These are phyloP conservation scores for Colletes gigas DNA, from an alignment of 1,140 invertebrate genomes.

Conservation along the genomic window DNA sequence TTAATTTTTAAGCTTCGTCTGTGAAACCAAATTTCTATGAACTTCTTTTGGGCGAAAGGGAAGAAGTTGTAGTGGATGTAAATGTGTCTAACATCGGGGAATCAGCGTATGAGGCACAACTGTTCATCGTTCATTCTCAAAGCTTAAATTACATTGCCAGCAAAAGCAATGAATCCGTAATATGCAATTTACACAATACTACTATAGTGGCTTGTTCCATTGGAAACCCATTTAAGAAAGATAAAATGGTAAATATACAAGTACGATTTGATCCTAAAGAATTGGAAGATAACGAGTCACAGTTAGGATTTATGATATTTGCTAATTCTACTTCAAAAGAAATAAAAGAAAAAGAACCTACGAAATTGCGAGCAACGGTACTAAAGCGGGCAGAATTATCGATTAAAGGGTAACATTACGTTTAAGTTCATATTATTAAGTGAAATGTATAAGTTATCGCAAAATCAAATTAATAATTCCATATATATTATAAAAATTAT, in stretches of 20 bases:
- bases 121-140: conserved; percentile 90
- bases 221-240: conserved; percentile 93
- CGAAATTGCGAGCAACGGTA: conserved; percentile 84
- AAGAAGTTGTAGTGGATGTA: conserved; percentile 89
- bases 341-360: conserved; percentile 82
- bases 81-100: conserved; percentile 90
- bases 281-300: conserved; percentile 86
- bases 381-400: conserved; percentile 91
- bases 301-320: conserved; percentile 87
- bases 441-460: not conserved
- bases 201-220: conserved; percentile 90
- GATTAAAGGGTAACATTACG: conserved; percentile 85
- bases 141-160: conserved; percentile 90
- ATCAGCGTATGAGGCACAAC: conserved; percentile 94
- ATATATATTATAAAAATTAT: conserved; percentile 27
- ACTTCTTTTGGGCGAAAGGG: conserved; percentile 86
- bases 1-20: conserved; percentile 63
- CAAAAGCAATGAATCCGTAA: conserved; percentile 81
- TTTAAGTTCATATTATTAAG: conserved; percentile 25
- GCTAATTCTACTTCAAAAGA: conserved; percentile 94
- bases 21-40: conserved; percentile 76
- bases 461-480: conserved; percentile 9
- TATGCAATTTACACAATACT: conserved; percentile 87
- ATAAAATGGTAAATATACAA: conserved; percentile 83
- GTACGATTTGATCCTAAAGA: conserved; percentile 91